Conservation (phyloP, 2,888 invertebrate species). For the Acronicta psi region DNA sequence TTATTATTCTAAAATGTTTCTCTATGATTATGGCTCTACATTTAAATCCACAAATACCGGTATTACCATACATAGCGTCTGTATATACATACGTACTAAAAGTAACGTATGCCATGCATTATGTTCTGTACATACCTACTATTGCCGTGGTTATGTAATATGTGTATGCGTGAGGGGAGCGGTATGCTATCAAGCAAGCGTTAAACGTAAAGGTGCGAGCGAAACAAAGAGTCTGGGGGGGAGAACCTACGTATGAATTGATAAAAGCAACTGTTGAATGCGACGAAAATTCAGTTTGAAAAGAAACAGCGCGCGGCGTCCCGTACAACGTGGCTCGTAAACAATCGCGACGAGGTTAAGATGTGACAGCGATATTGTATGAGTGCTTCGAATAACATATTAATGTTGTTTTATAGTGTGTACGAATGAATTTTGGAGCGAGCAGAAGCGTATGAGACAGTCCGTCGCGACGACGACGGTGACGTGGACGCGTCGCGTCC, state of each 20-base stretch:
- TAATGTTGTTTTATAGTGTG: constrained; percentile 70
- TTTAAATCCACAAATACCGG: constrained; percentile 7
- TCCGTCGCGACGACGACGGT: constrained; percentile 69
- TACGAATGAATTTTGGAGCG: constrained; percentile 59
- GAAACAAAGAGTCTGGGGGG: constrained; percentile 75
- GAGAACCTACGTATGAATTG: constrained; percentile 78
- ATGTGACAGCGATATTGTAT: constrained; percentile 81
- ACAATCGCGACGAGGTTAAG: constrained; percentile 77
- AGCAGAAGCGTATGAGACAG: constrained; percentile 62
- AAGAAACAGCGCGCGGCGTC: constrained; percentile 73
- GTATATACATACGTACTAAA: constrained; percentile 42
- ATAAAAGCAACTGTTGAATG: constrained; percentile 87
- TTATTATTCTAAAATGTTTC: not conserved
- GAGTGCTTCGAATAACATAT: constrained; percentile 74
- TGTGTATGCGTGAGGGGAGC: constrained; percentile 65
- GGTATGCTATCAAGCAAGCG: constrained; percentile 68
- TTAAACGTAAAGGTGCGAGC: constrained; percentile 65
- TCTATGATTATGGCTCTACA: constrained; percentile 8
- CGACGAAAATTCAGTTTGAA: constrained; percentile 84
- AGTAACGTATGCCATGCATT: constrained; percentile 66
- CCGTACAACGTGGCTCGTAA: constrained; percentile 66
- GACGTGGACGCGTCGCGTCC: constrained; percentile 83
- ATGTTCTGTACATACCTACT: constrained; percentile 63
- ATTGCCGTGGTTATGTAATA: constrained; percentile 68
- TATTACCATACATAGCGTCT: constrained; percentile 44